These are phyloP conservation scores for Okamejei kenojei DNA, from an alignment of 2,797 vertebrate species.

Conservation along the genomic window DNA sequence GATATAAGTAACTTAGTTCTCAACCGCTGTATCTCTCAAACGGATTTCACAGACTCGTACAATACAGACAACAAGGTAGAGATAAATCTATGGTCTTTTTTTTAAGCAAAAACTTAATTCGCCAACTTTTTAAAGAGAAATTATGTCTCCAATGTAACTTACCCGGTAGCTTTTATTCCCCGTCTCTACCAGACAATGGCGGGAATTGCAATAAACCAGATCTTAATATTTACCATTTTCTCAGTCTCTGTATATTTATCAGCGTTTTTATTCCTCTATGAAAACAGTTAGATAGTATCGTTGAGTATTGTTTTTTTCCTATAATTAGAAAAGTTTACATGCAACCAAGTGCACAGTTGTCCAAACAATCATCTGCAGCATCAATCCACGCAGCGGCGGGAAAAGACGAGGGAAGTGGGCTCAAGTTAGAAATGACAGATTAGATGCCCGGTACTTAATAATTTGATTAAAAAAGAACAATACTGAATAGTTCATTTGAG, in stretches of 20 bases:
- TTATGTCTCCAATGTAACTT: not conserved
- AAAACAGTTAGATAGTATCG: not conserved
- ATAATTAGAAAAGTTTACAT: not conserved
- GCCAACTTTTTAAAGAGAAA: not conserved
- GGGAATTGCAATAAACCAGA: not conserved
- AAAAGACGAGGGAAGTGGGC: not conserved
- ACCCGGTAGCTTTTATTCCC: not conserved
- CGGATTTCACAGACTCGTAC: not conserved
- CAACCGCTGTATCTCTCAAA: not conserved
- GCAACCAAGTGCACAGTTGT: not conserved
- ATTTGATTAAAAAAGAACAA: not conserved
- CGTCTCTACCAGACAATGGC: not conserved
- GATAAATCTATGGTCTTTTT: no score
- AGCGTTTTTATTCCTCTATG: not conserved
- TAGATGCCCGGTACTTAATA: not conserved
- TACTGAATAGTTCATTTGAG: not conserved
- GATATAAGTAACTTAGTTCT: not conserved
- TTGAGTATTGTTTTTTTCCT: not conserved
- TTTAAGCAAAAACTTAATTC: not conserved
- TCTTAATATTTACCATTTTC: not conserved
- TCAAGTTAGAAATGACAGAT: not conserved
- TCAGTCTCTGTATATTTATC: no score
- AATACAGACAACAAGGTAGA: not conserved
- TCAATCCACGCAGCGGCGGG: not conserved
- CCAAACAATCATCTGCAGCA: not conserved